These are phyloP conservation scores for Beaufortia kweichowensis DNA, from an alignment of 2,113 vertebrate genomes.

Conservation along the genomic window DNA sequence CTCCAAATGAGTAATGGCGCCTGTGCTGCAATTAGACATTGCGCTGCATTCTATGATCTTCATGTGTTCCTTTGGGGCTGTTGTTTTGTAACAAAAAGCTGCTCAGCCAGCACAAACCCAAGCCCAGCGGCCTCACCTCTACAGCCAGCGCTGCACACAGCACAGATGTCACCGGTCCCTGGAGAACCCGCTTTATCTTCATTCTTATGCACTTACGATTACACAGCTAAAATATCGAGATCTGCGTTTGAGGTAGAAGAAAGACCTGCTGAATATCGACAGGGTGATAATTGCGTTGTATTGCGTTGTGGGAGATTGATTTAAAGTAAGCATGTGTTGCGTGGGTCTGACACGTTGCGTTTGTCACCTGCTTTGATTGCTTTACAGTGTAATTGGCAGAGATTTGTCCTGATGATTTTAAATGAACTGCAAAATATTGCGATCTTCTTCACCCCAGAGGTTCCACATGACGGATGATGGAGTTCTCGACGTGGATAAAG, in stretches of 20 bases:
- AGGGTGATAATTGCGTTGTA: neutral
- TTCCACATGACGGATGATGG: constrained; percentile 35
- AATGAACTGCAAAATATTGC: constrained; percentile 45
- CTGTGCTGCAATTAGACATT: constrained; percentile 26
- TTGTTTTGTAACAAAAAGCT: constrained; percentile 24
- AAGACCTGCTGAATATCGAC: neutral
- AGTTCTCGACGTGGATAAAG: constrained; percentile 28
- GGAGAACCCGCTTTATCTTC: neutral
- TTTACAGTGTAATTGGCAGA: constrained; percentile 39
- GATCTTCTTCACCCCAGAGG: constrained; percentile 36
- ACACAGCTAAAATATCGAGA: constrained; percentile 3
- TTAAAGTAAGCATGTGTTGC: neutral
- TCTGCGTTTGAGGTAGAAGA: neutral
- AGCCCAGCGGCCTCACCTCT: constrained; percentile 22
- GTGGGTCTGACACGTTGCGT: neutral
- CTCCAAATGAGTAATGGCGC: constrained; percentile 8
- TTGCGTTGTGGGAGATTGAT: constrained; percentile 23
- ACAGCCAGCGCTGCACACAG: neutral
- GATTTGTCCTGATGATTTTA: constrained; percentile 41
- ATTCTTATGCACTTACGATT: neutral
- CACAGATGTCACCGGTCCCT: constrained; percentile 23
- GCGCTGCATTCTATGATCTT: constrained; percentile 13
- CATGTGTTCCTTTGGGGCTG: neutral
- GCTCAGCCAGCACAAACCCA: constrained; percentile 24
- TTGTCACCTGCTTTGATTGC: constrained; percentile 35